Base-by-base conservation (phyloP, 1,140 invertebrate genomes). In the Probaryconus sp. region DNA sequence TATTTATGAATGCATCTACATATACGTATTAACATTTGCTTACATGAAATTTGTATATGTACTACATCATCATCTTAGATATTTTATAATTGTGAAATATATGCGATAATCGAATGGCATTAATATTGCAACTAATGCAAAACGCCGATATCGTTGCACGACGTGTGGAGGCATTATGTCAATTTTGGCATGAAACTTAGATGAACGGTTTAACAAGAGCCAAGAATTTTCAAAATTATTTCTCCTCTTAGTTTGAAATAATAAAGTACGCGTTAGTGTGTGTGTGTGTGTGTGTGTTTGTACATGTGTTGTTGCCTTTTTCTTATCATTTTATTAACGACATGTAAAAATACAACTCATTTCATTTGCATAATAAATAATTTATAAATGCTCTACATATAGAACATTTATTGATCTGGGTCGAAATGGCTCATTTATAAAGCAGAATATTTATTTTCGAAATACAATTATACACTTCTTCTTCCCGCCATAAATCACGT, bases 1-100 rank as follows among this genome's bases (percentile, higher is more conserved):
- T 73, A 73, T 73, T 73, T 73, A 73, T 73, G 70, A 73, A 73
- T 21, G 48, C 56, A 73, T 73, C 53, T 67, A 61, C 70, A 67
- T 73, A 50, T 11, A 61, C 55, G 63, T 67, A 74, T 67, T 67
- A 74, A 67, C 63, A 67, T 74, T 74, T 50, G 56, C 63, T 60
- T 50, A 61, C 63, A 56, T 74, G 38, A 74, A 67, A 74, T 74
- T 74, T 48, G 70, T 74, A 63, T 63, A 61, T 48, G 20, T 64
- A 64, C 51, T 65, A 53, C 55, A 74, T 67, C 53, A 63, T 43
- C 70, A 56, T 74, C 42, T 63, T 50, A 67, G 70, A 53, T 68
- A 63, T 63, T 67, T 74, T 51, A 56, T 55, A 68, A 74, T 68
- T 67, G 53, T 50, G 31, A 67, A 51, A 58, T 64, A 72, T 63